These are phyloP conservation scores for Bicyclus anynana DNA, from an alignment of 1,140 invertebrate species.

Conservation along the genomic window DNA sequence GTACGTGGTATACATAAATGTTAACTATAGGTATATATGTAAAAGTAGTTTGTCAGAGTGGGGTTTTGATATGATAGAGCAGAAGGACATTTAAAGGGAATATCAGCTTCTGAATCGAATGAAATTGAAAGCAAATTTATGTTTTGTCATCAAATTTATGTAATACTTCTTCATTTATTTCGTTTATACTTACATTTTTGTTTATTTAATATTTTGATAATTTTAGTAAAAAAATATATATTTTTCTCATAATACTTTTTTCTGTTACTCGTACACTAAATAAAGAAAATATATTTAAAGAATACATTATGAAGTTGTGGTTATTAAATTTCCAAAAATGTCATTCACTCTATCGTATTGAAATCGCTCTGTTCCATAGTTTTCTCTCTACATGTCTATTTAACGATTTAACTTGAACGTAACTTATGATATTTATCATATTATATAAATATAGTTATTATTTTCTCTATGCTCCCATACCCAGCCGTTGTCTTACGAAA, in stretches of 20 bases:
- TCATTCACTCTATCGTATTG: not conserved
- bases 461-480: not conserved
- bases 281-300: no score
- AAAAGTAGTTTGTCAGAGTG: not conserved
- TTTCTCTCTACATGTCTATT: slow-evolving; percentile 2
- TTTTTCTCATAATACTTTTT: no score
- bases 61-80: not conserved
- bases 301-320: no score
- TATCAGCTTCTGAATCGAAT: not conserved
- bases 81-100: not conserved
- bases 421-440: slow-evolving; percentile 5
- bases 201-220: no score
- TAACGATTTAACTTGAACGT: not conserved
- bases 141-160: no score
- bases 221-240: no score
- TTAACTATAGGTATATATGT: not conserved
- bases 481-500: not conserved
- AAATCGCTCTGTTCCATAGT: not conserved
- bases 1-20: not conserved
- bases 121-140: not conserved
- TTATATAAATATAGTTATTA: not conserved
- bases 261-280: no score
- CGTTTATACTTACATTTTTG: no score
- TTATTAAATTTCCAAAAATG: not conserved
- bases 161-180: no score